Percentiles rank a stretch among this genome's conserved stretches.
Conservation (phyloP, 2,888 invertebrate genomes). For the Pollenia labialis region DNA sequence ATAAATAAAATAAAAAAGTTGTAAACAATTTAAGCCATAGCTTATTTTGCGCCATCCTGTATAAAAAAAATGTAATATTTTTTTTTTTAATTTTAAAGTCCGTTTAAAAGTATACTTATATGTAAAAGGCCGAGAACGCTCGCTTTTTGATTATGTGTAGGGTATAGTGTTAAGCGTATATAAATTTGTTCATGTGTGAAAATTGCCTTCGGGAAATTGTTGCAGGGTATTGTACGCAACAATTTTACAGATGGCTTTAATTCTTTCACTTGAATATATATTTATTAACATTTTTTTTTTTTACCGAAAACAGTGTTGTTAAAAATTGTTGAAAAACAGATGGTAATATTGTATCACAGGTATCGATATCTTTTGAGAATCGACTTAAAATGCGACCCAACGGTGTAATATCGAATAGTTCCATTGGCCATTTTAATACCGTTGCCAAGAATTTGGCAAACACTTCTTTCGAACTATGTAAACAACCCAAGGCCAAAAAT, state of each 20-base stretch:
- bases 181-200: too few species aligned
- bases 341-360: conserved; percentile 86
- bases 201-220: too few species aligned
- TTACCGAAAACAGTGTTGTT: conserved; percentile 84
- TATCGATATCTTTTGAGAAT: conserved; percentile 87
- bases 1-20: too few species aligned
- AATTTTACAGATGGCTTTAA: background rate
- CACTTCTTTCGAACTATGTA: conserved; percentile 86
- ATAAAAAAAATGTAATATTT: too few species aligned
- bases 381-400: conserved; percentile 90
- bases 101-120: too few species aligned
- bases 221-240: too few species aligned
- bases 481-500: conserved; percentile 83
- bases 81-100: too few species aligned
- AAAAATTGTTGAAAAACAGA: conserved; percentile 82
- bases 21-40: too few species aligned
- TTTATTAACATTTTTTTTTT: conserved; percentile 43
- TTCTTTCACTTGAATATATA: background rate
- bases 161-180: too few species aligned
- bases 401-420: conserved; percentile 92
- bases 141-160: too few species aligned
- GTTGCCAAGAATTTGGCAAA: conserved; percentile 87
- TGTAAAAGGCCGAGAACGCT: too few species aligned
- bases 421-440: conserved; percentile 88
- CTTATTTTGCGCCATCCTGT: too few species aligned